Base-by-base conservation (phyloP, 2,113 vertebrate genomes). In the Gila orcuttii region DNA sequence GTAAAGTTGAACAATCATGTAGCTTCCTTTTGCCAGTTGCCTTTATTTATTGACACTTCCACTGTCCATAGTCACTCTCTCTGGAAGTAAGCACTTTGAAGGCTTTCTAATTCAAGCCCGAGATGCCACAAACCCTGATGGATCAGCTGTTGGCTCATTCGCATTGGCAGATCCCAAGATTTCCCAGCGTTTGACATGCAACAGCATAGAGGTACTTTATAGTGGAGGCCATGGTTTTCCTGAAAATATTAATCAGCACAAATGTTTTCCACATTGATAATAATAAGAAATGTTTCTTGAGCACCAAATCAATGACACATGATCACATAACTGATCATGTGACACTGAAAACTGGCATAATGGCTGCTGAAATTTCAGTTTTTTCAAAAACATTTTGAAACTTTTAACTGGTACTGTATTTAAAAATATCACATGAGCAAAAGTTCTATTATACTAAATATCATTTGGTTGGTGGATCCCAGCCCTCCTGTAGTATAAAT, bases 101-200 rank as follows among this genome's bases (percentile, higher is more conserved):
- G 97, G 97, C 4, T 97, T 97, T 87, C 93, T 97, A 39, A 77
- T 97, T 15, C 93, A 97, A 92, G 96, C 96, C 31, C 93, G 95
- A 15, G 83, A 96, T 82, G 92, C 94, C 13, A 89, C 92, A 3
- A 55, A 90, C 69, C 73, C 92, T 83, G 90, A 57, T 8, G 88
- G 91, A 2, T 80, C 74, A 66, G 90, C 95, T 0, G 3, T 96
- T 57, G 97, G 97, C 12, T 95, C 94, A 50, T 97, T 97, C 71
- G 73, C 80, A 0, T 60, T 97, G 60, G 91, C 45, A 76, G 92
- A 96, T 84, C 81, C 73, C 0, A 78, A 52, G 0, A 57, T 0
- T 79, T 95, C 95, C 33, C 97, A 97, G 85, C 94, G 96, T 82
- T 92, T 97, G 87, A 94, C 31, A 31, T 83, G 80, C 80, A 86